phyloP scores from a whole-genome alignment of 2,113 vertebrate species.

The Paramisgurnus dabryanus region DNA sequence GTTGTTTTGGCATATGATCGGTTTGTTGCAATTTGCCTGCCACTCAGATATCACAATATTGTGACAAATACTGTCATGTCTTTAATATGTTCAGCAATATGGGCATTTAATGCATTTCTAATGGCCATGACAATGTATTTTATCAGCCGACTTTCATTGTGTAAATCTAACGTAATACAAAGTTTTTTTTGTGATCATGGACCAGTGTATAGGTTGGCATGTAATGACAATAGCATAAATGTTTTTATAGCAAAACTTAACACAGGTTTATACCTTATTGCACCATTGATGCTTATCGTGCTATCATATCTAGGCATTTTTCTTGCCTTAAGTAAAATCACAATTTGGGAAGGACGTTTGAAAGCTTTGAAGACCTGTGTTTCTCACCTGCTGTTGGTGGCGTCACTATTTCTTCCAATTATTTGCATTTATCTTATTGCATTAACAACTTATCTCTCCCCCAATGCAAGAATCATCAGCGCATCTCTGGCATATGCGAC shows the following conservation, averaged over 20 bases:
- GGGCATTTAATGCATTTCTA: slow-evolving; percentile 48
- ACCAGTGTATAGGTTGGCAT: slow-evolving; percentile 51
- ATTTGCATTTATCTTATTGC: slow-evolving; percentile 31
- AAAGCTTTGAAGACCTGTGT: slow-evolving; percentile 54
- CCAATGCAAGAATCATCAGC: slow-evolving; percentile 51
- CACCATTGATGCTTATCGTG: slow-evolving; percentile 49
- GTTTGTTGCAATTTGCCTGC: slow-evolving; percentile 69
- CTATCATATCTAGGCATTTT: slow-evolving; percentile 46
- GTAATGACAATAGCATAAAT: slow-evolving; percentile 50
- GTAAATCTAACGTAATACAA: slow-evolving; percentile 46
- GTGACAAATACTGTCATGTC: slow-evolving; percentile 63
- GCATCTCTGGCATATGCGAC: slow-evolving; percentile 41
- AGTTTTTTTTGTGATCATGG: slow-evolving; percentile 60
- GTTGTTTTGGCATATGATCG: slow-evolving; percentile 67
- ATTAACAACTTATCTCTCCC: not conserved
- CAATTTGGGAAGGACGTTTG: slow-evolving; percentile 41
- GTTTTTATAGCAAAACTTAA: slow-evolving; percentile 16
- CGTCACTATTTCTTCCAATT: slow-evolving; percentile 45
- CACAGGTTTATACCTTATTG: slow-evolving; percentile 23
- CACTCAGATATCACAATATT: slow-evolving; percentile 59
- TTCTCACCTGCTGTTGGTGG: slow-evolving; percentile 49
- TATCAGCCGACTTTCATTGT: slow-evolving; percentile 65
- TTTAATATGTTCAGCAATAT: slow-evolving; percentile 55
- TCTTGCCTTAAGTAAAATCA: slow-evolving; percentile 49
- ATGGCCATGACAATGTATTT: slow-evolving; percentile 41